Conservation (phyloP, 2,113 vertebrate species). For the Boulengeromyrus knoepffleri region DNA sequence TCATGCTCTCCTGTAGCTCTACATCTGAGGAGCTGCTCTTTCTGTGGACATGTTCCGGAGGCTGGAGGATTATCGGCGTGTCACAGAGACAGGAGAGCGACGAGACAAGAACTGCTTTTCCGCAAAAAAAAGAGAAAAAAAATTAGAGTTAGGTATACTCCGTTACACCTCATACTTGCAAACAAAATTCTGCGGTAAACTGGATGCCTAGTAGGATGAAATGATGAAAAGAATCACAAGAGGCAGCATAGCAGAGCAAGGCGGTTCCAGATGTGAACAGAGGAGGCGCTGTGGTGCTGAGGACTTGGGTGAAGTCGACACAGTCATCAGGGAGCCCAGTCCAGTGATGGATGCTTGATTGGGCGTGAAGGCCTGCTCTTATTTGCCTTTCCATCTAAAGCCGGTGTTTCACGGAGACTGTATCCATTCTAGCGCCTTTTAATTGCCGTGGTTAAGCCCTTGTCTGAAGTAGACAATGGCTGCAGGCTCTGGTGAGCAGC, state of each 20-base stretch:
- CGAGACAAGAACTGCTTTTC: background rate
- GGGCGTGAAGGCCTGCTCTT: background rate
- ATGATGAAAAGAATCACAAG: background rate
- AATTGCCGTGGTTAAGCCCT: background rate
- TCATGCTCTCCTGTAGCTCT: background rate
- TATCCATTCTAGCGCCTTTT: background rate
- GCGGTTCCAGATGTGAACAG: background rate
- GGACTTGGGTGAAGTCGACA: background rate
- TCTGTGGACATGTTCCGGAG: background rate
- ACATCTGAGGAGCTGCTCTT: background rate
- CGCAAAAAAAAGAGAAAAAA: background rate
- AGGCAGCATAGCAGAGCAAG: background rate
- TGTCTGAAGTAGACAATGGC: background rate
- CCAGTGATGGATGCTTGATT: background rate
- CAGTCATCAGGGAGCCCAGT: background rate
- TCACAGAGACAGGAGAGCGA: background rate
- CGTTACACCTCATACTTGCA: background rate
- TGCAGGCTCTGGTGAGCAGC: background rate
- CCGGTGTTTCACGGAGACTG: background rate
- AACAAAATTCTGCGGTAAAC: background rate
- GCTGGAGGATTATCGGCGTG: background rate
- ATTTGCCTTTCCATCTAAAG: background rate
- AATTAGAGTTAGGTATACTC: background rate
- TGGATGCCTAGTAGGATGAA: background rate
- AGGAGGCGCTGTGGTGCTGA: background rate